A percentile compares a stretch with the other conserved stretches of the same genome.
Evolutionary conservation across 2,113 vertebrate species (phyloP).

Genomic region (Embiotoca jacksoni): DNA sequence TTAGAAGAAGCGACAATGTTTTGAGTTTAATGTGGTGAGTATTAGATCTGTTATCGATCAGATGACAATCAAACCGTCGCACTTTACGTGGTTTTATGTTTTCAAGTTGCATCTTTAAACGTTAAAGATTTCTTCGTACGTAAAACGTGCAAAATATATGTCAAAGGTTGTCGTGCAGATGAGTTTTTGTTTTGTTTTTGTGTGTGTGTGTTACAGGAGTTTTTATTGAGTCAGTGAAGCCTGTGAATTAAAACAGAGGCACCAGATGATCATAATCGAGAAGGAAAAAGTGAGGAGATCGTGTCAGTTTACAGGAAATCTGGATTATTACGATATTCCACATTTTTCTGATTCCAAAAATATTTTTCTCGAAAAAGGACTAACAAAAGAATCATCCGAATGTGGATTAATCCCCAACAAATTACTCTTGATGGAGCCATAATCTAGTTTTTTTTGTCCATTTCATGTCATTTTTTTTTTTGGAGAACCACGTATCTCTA

Average conservation of each 20-base stretch:
- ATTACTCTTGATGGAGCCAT: too few relatives aligned
- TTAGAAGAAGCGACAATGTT: neutral
- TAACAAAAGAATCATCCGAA: too few relatives aligned
- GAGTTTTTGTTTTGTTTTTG: neutral
- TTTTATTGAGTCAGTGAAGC: constrained; percentile 11
- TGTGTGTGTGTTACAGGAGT: neutral
- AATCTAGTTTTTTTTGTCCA: too few relatives aligned
- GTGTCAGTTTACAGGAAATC: neutral
- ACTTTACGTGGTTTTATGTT: neutral
- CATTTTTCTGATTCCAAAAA: too few relatives aligned
- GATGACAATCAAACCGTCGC: constrained; percentile 19
- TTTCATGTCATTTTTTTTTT: too few relatives aligned
- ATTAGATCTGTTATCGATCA: constrained; percentile 23
- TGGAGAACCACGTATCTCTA: too few relatives aligned
- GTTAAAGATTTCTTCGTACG: neutral
- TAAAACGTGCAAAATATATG: neutral
- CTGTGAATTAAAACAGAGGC: constrained; percentile 33
- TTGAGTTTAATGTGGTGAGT: neutral
- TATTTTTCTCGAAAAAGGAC: too few relatives aligned
- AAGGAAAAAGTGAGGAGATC: constrained; percentile 19
- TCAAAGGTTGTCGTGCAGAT: neutral
- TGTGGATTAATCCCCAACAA: too few relatives aligned
- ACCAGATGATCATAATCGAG: constrained; percentile 54
- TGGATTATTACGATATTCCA: too few relatives aligned
- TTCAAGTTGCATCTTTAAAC: neutral